A percentile compares a stretch with the other conserved stretches of the same genome.
Evolutionary conservation across 2,113 vertebrate genomes (phyloP).

Genomic region (Vidua macroura): DNA sequence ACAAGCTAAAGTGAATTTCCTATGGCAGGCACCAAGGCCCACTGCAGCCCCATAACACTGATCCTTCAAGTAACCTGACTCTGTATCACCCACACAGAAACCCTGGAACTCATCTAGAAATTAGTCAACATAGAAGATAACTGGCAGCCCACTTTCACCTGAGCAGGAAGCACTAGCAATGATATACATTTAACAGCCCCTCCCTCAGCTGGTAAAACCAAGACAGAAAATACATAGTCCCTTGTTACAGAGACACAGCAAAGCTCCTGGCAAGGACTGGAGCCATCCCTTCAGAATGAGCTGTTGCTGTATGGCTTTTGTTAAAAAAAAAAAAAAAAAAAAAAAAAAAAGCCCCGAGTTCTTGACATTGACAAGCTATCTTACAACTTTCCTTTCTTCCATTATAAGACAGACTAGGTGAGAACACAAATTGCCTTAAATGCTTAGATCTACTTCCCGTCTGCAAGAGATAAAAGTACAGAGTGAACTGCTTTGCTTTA

Average conservation of each 20-base stretch:
- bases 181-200: no score
- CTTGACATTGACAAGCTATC: neutral
- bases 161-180: neutral
- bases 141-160: neutral
- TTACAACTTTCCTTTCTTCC: neutral
- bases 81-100: neutral
- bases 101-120: neutral
- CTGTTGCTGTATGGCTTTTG: neutral
- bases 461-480: slow-evolving; percentile 26
- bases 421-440: slow-evolving; percentile 35
- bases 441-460: neutral
- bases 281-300: neutral
- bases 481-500: slow-evolving; percentile 32
- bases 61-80: neutral
- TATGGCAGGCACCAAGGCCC: neutral
- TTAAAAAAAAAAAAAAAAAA: neutral
- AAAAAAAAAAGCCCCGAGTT: neutral
- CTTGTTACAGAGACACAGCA: neutral
- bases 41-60: rapidly evolving
- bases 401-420: neutral
- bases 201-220: neutral
- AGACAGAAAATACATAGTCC: neutral
- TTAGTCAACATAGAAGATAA: neutral
- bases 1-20: neutral
- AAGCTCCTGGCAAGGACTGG: neutral